A percentile compares a stretch with the other conserved stretches of the same genome.
Conservation (phyloP, 1,140 invertebrate genomes). For the Armadillidium nasatum region DNA sequence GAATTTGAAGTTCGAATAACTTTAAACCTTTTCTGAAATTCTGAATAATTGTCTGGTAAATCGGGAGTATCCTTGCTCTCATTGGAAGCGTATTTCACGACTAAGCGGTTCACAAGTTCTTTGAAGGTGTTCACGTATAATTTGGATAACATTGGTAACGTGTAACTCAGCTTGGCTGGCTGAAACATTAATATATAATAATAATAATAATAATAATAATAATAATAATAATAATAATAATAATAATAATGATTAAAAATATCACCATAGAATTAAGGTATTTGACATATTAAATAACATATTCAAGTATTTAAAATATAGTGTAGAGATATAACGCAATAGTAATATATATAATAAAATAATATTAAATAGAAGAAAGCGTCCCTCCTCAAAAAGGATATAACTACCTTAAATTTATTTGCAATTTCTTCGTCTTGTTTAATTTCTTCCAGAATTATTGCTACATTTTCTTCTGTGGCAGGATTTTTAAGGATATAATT, state of each 20-base stretch:
- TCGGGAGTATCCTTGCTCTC: slow-evolving; percentile 31
- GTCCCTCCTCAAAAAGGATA: too few relatives aligned
- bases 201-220: too few relatives aligned
- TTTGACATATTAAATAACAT: too few relatives aligned
- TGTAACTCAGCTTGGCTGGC: not conserved
- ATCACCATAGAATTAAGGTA: too few relatives aligned
- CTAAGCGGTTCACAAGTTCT: slow-evolving; percentile 43
- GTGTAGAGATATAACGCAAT: too few relatives aligned
- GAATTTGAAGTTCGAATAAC: slow-evolving; percentile 34
- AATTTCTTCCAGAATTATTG: slow-evolving; percentile 59
- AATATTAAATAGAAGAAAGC: too few relatives aligned
- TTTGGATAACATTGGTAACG: slow-evolving; percentile 18
- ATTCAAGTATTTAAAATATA: too few relatives aligned
- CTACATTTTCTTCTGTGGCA: slow-evolving; percentile 56
- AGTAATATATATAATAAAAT: too few relatives aligned
- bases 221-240: too few relatives aligned
- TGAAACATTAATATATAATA: not conserved
- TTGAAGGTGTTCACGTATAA: slow-evolving; percentile 36
- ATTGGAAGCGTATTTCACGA: slow-evolving; percentile 45
- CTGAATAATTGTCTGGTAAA: slow-evolving; percentile 33
- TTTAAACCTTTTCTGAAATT: slow-evolving; percentile 34
- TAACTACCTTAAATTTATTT: slow-evolving; percentile 42
- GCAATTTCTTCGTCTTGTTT: slow-evolving; percentile 56
- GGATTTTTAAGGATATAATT: slow-evolving; percentile 60
- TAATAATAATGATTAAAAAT: too few relatives aligned